Base-by-base conservation (phyloP, 2,888 invertebrate genomes). In the Tuberolachnus salignus region DNA sequence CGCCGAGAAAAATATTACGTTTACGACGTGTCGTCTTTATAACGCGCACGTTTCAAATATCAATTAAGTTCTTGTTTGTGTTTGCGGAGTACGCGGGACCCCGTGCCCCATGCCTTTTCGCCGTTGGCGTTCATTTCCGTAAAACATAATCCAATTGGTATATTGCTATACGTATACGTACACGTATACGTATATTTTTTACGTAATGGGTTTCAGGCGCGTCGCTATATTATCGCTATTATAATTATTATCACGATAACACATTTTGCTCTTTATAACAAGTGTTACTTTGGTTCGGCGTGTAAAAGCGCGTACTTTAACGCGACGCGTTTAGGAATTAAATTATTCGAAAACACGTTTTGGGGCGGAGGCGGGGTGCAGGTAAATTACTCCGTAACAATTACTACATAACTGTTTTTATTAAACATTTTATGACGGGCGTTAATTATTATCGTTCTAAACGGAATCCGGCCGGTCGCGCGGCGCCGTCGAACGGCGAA, bases 291-390 rank as follows among this genome's bases (percentile, higher is more conserved):
- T 19, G 49, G 61, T 72, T 72, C 34, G n/a, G 49, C 16, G 34
- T 26, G 61, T n/a, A 49, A 72, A 61, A 49, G 14, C 34, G 19
- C 49, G 59, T 59, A 49, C 1, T 72, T 14, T 11, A 59, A 70
- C 55, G 16, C 57, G 19, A n/a, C 19, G 59, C 61, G 49, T 51
- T 21, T 26, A n/a, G 19, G 49, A 72, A 49, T 72, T 72, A 19
- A 61, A 72, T 61, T 72, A 59, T 59, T 51, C 6, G 44, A 10
- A 72, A 72, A 72, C 59, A 72, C 19, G 59, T 72, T 72, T 72
- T n/a, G 0, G 6, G 19, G n/a, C n/a, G n/a, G n/a, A n/a, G n/a
- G n/a, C n/a, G n/a, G n/a, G n/a, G n/a, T n/a, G n/a, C n/a, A n/a
- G n/a, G 23, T 44, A 44, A 70, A 55, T 21, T 44, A n/a, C 55